A percentile compares a stretch with the other conserved stretches of the same genome.
phyloP scores from a whole-genome alignment of 2,113 vertebrate species.

The Physeter macrocephalus region DNA sequence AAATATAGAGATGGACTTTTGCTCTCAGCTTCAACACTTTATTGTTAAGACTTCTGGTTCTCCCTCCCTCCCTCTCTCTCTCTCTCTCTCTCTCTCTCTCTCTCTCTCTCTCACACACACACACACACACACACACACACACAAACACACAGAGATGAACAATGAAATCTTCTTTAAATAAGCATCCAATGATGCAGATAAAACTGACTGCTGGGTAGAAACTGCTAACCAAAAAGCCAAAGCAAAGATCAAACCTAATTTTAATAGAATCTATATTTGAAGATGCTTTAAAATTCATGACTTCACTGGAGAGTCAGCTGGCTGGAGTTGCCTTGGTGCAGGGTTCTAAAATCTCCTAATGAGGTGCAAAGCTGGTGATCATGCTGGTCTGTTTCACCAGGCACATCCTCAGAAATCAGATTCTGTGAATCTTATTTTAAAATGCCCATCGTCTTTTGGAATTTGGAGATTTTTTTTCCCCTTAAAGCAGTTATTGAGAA shows the following conservation, averaged over 20 bases:
- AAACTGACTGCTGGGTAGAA: neutral
- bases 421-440: conserved; percentile 9
- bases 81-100: neutral
- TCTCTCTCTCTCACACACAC: neutral
- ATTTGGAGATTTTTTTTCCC: neutral
- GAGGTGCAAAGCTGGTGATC: neutral
- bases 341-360: conserved; percentile 1
- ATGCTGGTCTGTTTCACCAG: neutral
- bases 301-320: neutral
- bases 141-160: neutral
- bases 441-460: neutral
- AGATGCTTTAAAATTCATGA: neutral
- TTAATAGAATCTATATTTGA: neutral
- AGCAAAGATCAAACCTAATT: neutral
- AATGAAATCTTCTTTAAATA: conserved; percentile 21
- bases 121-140: neutral
- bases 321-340: neutral
- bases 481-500: conserved; percentile 15
- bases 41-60: neutral
- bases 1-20: neutral
- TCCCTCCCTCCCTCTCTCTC: neutral
- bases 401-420: neutral
- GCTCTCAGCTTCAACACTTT: neutral
- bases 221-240: neutral
- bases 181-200: neutral